Evolutionary conservation across 2,888 invertebrate genomes (phyloP).

Genomic region (Mayetiola destructor): DNA sequence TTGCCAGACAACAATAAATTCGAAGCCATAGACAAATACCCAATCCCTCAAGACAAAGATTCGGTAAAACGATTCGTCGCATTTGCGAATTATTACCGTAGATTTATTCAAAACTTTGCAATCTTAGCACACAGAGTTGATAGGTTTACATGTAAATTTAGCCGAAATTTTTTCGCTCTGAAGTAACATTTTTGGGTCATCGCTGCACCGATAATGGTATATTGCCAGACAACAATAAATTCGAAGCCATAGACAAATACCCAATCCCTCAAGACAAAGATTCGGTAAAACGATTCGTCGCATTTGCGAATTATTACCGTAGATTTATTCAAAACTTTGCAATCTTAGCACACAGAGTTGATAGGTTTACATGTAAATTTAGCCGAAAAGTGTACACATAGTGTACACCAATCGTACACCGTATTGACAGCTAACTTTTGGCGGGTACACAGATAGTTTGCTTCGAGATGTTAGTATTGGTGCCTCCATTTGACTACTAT

Average conservation of each 20-base stretch:
- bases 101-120: neutral
- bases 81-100: neutral
- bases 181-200: constrained; percentile 5
- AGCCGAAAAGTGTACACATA: too few species aligned
- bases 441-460: too few species aligned
- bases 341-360: neutral
- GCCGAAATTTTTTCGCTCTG: neutral
- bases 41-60: constrained; percentile 14
- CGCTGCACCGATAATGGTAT: neutral
- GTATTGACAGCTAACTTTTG: too few species aligned
- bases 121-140: too few species aligned
- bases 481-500: too few species aligned
- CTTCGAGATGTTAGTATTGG: too few species aligned
- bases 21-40: constrained; percentile 17
- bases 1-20: constrained; percentile 16
- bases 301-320: neutral
- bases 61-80: constrained; percentile 14
- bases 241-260: neutral
- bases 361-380: neutral
- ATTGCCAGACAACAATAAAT: neutral
- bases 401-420: too few species aligned
- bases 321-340: neutral
- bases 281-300: neutral
- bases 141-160: too few species aligned
- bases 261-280: neutral